phyloP scores from a whole-genome alignment of 1,140 invertebrate species.

The Charaxes varanes region DNA sequence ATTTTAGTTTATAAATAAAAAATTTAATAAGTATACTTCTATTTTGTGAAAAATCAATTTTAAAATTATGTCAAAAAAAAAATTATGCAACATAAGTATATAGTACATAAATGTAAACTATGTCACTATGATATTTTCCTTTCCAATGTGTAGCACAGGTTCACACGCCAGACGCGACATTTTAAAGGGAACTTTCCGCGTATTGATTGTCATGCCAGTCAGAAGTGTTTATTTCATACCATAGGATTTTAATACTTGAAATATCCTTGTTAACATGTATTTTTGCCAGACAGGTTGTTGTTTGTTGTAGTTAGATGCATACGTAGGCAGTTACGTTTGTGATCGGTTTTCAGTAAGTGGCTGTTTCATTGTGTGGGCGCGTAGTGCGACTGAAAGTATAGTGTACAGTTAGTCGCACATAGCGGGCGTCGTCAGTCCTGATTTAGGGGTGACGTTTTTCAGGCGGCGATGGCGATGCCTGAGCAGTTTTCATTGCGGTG shows the following conservation, averaged over 20 bases:
- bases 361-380: slow-evolving; percentile 61
- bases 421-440: slow-evolving; percentile 34
- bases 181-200: slow-evolving; percentile 55
- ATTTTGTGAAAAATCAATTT: too few species aligned
- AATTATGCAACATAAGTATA: too few species aligned
- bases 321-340: slow-evolving; percentile 38
- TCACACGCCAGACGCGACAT: slow-evolving; percentile 52
- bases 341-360: slow-evolving; percentile 54
- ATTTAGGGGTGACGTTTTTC: slow-evolving; percentile 33
- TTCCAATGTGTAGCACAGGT: slow-evolving; percentile 25
- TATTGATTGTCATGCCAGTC: slow-evolving; percentile 66
- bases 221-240: slow-evolving; percentile 42
- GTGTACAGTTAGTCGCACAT: slow-evolving; percentile 49
- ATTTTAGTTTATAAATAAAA: too few species aligned
- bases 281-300: slow-evolving; percentile 19
- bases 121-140: too few species aligned
- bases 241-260: slow-evolving; percentile 30
- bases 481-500: slow-evolving; percentile 89
- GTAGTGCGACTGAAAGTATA: slow-evolving; percentile 57
- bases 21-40: too few species aligned
- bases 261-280: slow-evolving; percentile 36
- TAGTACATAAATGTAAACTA: too few species aligned
- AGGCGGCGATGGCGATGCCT: slow-evolving; percentile 54
- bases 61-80: too few species aligned
- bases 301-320: slow-evolving; percentile 25